phyloP scores from a whole-genome alignment of 1,140 invertebrate genomes.

The Asbolus verrucosus region DNA sequence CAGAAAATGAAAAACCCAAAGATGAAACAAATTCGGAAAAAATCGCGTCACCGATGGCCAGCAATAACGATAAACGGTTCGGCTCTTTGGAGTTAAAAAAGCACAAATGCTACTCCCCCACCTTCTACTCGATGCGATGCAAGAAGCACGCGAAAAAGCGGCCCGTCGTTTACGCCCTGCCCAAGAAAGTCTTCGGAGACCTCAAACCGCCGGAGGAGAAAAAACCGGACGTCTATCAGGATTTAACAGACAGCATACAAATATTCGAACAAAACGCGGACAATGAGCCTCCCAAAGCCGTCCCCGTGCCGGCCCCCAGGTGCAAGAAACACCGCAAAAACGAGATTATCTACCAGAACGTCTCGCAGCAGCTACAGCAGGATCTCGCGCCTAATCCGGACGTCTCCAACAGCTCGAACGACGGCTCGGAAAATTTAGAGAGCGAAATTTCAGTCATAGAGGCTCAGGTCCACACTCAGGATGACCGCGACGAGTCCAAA shows the following conservation, averaged over 20 bases:
- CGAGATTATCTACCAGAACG: conserved; percentile 59
- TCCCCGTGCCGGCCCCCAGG: conserved; percentile 61
- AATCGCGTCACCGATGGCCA: conserved; percentile 41
- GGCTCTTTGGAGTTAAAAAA: conserved; percentile 62
- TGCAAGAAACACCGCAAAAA: conserved; percentile 57
- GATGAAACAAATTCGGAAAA: conserved; percentile 2
- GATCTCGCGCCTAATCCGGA: conserved; percentile 30
- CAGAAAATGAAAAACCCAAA: conserved; percentile 21
- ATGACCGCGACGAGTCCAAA: conserved; percentile 22
- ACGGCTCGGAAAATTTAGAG: conserved; percentile 47
- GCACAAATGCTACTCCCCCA: conserved; percentile 64
- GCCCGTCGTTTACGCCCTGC: conserved; percentile 60
- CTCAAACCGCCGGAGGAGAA: conserved; percentile 19
- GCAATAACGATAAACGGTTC: conserved; percentile 55
- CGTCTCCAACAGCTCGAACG: conserved; percentile 50
- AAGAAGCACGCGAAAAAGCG: conserved; percentile 63
- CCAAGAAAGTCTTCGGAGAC: conserved; percentile 54
- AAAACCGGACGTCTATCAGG: conserved; percentile 52
- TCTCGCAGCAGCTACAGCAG: conserved; percentile 40
- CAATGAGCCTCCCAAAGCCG: conserved; percentile 39
- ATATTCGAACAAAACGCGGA: conserved; percentile 59
- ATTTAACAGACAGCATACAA: conserved; percentile 62
- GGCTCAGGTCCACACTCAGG: conserved; percentile 53
- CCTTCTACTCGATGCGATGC: conserved; percentile 64
- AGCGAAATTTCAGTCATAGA: conserved; percentile 51